Conservation (phyloP, 2,888 invertebrate species). For the Phymatocera aterrima region DNA sequence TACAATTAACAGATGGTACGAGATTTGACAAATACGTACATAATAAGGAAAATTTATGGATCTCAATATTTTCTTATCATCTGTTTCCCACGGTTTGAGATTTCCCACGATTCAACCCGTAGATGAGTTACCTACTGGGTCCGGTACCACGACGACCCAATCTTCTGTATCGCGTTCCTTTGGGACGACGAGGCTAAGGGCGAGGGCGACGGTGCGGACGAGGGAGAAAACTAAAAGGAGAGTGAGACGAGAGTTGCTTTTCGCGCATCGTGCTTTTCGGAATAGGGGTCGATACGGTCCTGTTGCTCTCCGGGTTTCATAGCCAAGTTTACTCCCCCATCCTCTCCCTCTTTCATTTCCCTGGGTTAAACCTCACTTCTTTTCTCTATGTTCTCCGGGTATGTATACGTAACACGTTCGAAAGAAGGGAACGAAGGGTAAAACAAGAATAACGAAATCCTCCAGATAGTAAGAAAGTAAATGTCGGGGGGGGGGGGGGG, state of each 20-base stretch:
- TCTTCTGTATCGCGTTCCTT: slow-evolving; percentile 24
- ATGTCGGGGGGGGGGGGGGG: neutral
- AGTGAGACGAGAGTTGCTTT: neutral
- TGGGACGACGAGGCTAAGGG: slow-evolving; percentile 9
- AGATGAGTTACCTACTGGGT: neutral
- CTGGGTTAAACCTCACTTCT: neutral
- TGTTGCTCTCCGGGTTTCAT: slow-evolving; percentile 32
- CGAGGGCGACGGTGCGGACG: too few species aligned
- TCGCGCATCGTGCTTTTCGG: neutral
- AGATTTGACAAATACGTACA: neutral
- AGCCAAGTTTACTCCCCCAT: neutral
- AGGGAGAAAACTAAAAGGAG: too few species aligned
- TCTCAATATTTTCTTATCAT: slow-evolving; percentile 4
- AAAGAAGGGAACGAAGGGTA: neutral
- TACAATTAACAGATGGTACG: too few species aligned
- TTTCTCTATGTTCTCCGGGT: neutral
- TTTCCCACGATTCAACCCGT: neutral
- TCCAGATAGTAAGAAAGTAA: neutral
- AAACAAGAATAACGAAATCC: neutral
- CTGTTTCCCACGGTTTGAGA: neutral
- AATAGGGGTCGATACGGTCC: slow-evolving; percentile 35
- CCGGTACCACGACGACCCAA: slow-evolving; percentile 28
- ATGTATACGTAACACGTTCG: neutral
- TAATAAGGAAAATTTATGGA: neutral
- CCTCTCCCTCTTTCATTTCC: neutral